Evolutionary conservation across 2,888 invertebrate genomes (phyloP).

Genomic region (Lysandra coridon): DNA sequence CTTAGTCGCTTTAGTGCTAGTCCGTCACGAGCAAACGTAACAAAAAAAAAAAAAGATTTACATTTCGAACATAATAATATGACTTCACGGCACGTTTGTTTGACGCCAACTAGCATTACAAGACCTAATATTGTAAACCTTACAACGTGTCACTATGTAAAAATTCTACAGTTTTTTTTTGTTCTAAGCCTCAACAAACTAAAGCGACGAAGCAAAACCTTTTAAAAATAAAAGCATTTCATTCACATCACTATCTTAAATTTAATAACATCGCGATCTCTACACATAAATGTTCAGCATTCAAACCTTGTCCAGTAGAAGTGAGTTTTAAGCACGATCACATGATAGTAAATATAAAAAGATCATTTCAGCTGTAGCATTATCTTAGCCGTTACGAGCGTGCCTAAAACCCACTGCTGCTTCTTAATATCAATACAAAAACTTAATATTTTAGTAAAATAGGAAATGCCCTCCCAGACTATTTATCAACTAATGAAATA

Average conservation of each 20-base stretch:
- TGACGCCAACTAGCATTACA: background rate
- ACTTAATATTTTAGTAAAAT: constrained; percentile 72
- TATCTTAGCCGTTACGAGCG: background rate
- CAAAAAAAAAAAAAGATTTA: background rate
- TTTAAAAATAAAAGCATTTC: constrained; percentile 67
- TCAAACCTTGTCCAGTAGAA: constrained; percentile 45
- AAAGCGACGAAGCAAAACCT: constrained; percentile 57
- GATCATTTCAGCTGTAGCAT: background rate
- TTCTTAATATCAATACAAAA: constrained; percentile 42
- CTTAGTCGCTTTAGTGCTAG: constrained; percentile 53
- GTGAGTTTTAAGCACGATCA: background rate
- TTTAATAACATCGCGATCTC: constrained; percentile 49
- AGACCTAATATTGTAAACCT: background rate
- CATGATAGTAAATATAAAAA: background rate
- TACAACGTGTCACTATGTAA: background rate
- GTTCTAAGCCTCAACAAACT: constrained; percentile 26
- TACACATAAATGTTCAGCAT: constrained; percentile 51
- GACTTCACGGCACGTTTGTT: background rate
- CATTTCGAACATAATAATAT: background rate
- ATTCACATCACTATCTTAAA: constrained; percentile 62
- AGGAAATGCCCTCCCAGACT: constrained; percentile 72
- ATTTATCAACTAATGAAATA: constrained; percentile 54
- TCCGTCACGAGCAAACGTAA: background rate
- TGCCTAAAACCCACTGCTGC: constrained; percentile 32
- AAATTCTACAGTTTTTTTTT: background rate